Evolutionary conservation across 2,797 vertebrate genomes (phyloP).

Genomic region (Strix occidentalis): DNA sequence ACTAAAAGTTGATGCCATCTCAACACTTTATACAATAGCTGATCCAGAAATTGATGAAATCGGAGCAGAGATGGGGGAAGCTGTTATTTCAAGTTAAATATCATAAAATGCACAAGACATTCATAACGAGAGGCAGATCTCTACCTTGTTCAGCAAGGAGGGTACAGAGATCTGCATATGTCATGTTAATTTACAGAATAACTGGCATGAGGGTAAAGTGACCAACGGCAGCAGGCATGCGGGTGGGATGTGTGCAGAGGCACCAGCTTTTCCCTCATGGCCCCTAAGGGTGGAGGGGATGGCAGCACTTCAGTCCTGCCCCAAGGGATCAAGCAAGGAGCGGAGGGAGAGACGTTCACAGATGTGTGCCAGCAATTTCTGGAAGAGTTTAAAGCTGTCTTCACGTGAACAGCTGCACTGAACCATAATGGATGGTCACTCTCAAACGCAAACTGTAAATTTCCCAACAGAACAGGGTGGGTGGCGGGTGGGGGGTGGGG

Average conservation of each 20-base stretch:
- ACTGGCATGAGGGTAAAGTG: not conserved
- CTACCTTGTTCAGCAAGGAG: not conserved
- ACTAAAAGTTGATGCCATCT: not conserved
- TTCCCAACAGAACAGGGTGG: conserved; percentile 31
- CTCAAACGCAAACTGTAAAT: conserved; percentile 37
- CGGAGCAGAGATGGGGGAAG: not conserved
- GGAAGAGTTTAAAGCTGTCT: conserved; percentile 79
- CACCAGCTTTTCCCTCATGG: not conserved
- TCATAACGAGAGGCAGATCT: not conserved
- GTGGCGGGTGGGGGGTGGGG: no score
- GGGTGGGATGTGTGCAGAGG: not conserved
- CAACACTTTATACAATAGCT: not conserved
- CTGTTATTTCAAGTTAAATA: not conserved
- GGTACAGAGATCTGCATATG: rapidly evolving
- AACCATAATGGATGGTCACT: conserved; percentile 56
- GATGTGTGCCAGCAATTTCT: conserved; percentile 79
- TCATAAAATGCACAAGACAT: not conserved
- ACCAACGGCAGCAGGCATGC: rapidly evolving
- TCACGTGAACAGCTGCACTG: conserved; percentile 81
- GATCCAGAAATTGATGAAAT: not conserved
- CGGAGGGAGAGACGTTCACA: conserved; percentile 17
- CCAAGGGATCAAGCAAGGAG: not conserved
- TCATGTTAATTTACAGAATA: not conserved
- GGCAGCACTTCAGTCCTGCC: not conserved
- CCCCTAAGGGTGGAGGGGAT: not conserved